Evolutionary conservation across 1,140 invertebrate genomes (phyloP), one percentile per base, ranked within the genome.

Genomic region (Drosophila pallidifrons): DNA sequence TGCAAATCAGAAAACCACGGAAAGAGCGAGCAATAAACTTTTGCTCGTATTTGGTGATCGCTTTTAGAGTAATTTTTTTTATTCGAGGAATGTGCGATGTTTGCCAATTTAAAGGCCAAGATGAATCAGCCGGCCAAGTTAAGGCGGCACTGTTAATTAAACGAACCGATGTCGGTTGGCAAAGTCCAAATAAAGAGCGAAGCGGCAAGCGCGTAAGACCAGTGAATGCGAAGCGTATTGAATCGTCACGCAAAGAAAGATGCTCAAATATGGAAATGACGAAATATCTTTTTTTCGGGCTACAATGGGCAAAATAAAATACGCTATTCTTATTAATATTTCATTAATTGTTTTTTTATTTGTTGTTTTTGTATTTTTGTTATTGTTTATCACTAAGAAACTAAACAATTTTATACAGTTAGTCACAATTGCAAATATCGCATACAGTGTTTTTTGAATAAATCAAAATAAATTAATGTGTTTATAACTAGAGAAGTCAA

Each of bases 341-440:
- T 61, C 8, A 10, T 10, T 38, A 10, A 38, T 38, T 8, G 6
- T 38, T 69, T 20, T 55, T 60, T 51, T 46, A 15, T 66, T 55
- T 54, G 55, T 51, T 46, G n/a, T 66, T 75, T 41, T 63, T 61
- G 15, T 68, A 61, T 72, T 63, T 75, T 65, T 59, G 57, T 72
- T 76, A 52, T 71, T 63, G 13, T 63, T 75, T 76, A 65, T 60
- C 45, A 46, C 49, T 77, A 65, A 54, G 16, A 58, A 51, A 77
- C 73, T 83, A 83, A 77, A 85, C 73, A 77, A 77, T 77, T 72
- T 77, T 77, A 77, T 77, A 66, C 51, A 76, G 45, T 79, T 77
- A 85, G 81, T 81, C 77, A 83, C 71, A 78, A 57, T 89, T 89
- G 85, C 85, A 89, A 89, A 89, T 89, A 89, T 89, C 85, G 85